Base-by-base conservation (phyloP, 2,113 vertebrate genomes). In the Tupaia tana region DNA sequence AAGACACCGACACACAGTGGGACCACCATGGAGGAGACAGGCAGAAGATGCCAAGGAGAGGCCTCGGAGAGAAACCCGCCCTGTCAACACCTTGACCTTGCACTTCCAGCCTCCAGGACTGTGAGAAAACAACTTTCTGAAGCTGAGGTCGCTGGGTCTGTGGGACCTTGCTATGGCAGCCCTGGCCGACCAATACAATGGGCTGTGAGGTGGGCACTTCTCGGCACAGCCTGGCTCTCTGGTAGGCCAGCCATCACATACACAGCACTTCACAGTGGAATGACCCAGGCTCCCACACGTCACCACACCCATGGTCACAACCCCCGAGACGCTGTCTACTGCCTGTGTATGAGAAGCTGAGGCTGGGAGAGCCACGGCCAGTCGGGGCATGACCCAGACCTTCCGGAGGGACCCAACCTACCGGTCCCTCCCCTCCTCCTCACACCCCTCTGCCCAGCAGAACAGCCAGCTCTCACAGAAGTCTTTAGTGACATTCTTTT, bases 41-140 rank as follows among this genome's bases (percentile, higher is more conserved):
- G 58, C 52, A 83, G 78, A 52, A 7, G 11, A 31, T 1, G 54
- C 87, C 52, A 2, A 31, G 20, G 63, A 12, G 12, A 79, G 59
- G 61, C 22, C 31, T 6, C 20, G 1, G 79, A 24, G 43, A 25
- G 9, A 31, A 24, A 34, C 9, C 52, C 6, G 7, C n/a, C 22
- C 77, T 61, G n/a, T 4, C 0, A 1, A 58, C 22, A 24, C 19
- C 13, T 20, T 13, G 20, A 58, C 12, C 22, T 25, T 9, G 3
- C 29, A 18, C 22, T 67, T 43, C 86, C 5, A 10, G 25, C 12
- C 43, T 31, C 69, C 73, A 29, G 59, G 52, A 75, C 6, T 9
- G 12, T 16, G 19, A 54, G 61, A 7, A 5, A 43, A 52, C 61
- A 54, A 58, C 13, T 31, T 13, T n/a, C 29, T 66, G 63, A 3